Percentiles rank a stretch among this genome's conserved stretches.
phyloP scores from a whole-genome alignment of 2,797 vertebrate species.

The Aphelocoma californica region DNA sequence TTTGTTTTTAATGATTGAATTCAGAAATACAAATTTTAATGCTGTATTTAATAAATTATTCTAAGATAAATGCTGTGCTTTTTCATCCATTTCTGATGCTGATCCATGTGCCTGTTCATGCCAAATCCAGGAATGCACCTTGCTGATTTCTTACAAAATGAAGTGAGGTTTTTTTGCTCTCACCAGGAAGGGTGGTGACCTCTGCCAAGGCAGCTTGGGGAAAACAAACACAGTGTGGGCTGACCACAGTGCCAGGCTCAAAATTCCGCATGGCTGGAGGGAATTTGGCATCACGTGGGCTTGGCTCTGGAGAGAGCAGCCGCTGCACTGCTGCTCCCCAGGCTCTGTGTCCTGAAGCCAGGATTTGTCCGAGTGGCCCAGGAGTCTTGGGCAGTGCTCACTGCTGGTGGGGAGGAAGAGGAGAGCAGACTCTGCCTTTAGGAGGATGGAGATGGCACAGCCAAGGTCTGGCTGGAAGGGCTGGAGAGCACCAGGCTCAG shows the following conservation, averaged over 20 bases:
- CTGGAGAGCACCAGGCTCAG: neutral
- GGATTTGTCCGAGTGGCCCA: neutral
- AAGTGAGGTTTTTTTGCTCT: neutral
- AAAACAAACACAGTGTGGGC: fast-evolving
- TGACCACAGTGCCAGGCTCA: neutral
- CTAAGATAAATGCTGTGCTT: conserved; percentile 43
- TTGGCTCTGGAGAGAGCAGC: neutral
- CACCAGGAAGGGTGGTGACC: neutral
- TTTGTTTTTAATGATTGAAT: conserved; percentile 62
- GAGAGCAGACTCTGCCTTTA: neutral
- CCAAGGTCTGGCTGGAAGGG: neutral
- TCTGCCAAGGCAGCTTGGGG: neutral
- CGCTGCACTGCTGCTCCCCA: neutral
- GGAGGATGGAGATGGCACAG: neutral
- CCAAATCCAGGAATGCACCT: conserved; percentile 11
- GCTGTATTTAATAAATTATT: conserved; percentile 76
- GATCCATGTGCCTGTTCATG: conserved; percentile 1
- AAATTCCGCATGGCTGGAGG: neutral
- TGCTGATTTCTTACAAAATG: neutral
- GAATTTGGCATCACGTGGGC: neutral
- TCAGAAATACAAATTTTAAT: conserved; percentile 64
- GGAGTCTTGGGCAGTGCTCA: neutral
- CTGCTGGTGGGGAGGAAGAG: neutral
- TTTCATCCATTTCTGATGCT: conserved; percentile 32
- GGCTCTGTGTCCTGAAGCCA: neutral